Evolutionary conservation across 2,888 invertebrate species (phyloP).

Genomic region (Lasioglossum oenotherae): DNA sequence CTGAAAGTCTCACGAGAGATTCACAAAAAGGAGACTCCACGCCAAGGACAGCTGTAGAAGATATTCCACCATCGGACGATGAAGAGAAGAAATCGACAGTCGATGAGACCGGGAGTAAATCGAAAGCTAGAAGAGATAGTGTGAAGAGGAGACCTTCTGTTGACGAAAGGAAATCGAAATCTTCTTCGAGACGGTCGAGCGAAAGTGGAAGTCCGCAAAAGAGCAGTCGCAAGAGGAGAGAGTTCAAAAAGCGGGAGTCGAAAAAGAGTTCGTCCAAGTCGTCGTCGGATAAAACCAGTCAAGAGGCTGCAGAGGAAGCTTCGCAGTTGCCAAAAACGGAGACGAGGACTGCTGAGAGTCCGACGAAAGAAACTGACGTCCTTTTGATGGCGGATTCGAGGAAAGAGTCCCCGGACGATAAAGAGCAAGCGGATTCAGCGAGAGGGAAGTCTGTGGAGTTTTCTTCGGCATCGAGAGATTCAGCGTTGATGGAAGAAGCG

Average conservation of each 20-base stretch:
- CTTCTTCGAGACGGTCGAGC: conserved; percentile 43
- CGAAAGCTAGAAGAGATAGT: conserved; percentile 8
- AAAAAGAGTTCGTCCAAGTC: conserved; percentile 27
- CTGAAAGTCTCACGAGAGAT: conserved; percentile 12
- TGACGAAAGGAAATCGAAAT: conserved; percentile 46
- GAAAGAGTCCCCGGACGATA: conserved; percentile 55
- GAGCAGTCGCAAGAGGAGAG: conserved; percentile 24
- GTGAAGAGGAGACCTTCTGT: conserved; percentile 17
- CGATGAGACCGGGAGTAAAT: conserved; percentile 4
- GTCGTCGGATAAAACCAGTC: conserved; percentile 17
- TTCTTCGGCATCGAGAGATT: conserved; percentile 61
- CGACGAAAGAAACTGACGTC: conserved; percentile 8
- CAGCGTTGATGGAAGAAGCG: conserved; percentile 40
- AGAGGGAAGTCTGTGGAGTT: conserved; percentile 63
- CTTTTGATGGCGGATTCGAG: not conserved
- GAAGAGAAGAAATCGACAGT: conserved; percentile 37
- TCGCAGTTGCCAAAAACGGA: not conserved
- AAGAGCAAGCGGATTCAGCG: conserved; percentile 59
- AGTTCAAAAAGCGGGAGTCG: conserved; percentile 40
- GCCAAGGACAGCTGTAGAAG: conserved; percentile 37
- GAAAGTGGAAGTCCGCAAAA: conserved; percentile 36
- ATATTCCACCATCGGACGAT: conserved; percentile 25
- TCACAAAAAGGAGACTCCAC: conserved; percentile 16
- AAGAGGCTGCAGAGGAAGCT: not conserved
- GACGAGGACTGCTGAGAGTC: not conserved